Evolutionary conservation across 1,140 invertebrate species (phyloP), one percentile per base, ranked within the genome.

Genomic region (Scaptomyza graminum): DNA sequence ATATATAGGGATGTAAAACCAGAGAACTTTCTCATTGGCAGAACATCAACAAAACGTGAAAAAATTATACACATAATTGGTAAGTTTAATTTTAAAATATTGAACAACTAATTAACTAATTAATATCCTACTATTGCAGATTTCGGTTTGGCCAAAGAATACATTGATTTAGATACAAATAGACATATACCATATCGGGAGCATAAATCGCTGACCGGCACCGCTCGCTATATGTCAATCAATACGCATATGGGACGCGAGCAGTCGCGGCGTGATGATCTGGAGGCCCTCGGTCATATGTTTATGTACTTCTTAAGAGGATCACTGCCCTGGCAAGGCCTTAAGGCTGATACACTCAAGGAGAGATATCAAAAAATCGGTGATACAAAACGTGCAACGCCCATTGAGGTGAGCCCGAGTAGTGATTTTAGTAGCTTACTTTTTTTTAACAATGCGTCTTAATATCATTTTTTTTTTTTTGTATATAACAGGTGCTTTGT

Each of bases 171-270:
- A 94, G 98, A 99, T 95, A 98, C 97, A 93, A 98, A 99, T 94
- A 99, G 99, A 94, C 99, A 99, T 94, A 99, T 99, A 95, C 98
- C 98, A 84, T 99, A 99, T 94, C 96, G 98, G 95, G 99, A 99
- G 95, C 98, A 99, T 94, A 99, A 99, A 94, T 99, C 97, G 92
- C 94, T 99, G 89, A 99, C 99, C 57, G 96, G 96, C 71, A 97
- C 99, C 76, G 98, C 98, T 83, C 95, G 99, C 93, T 99, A 99
- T 93, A 99, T 99, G 99, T 99, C 98, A 92, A 99, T 99, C 93
- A 99, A 99, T 93, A 99, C 99, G 91, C 99, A 99, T 95, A 95
- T 99, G 94, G 99, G 99, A 90, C 99, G 99, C 96, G 99, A 99
- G 94, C 99, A 99, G 96, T 99, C 98, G 92, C 95, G 99, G 92